Evolutionary conservation across 2,797 vertebrate genomes (phyloP), one percentile per base, ranked within the genome.

Genomic region (Rhynchonycteris naso): DNA sequence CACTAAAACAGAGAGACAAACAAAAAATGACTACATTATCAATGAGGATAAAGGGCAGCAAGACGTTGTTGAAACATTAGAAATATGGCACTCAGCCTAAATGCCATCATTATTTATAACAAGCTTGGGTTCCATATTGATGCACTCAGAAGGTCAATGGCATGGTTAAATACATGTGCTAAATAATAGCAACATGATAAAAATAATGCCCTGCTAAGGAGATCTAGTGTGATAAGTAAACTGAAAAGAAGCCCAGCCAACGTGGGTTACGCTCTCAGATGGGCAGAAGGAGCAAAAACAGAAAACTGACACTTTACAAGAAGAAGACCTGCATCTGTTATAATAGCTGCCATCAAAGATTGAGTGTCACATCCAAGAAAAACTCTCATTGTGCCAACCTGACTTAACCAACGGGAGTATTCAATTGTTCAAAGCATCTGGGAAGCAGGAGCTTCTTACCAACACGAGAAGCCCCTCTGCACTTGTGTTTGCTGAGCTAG

Each of bases 101-200:
- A 80, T 90, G 56, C 38, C 90, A 93, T 80, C 28, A 65, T 86
- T 85, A 88, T 68, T 69, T 95, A 85, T 95, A 72, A 94, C 7
- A 18, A 89, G 21, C 47, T 54, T 93, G 22, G 59, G 18, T 69
- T 91, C 35, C 21, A 86, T 38, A 81, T 66, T 88, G 94, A 56
- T 71, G 69, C 54, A 94, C 61, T 56, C 33, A 85, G 50, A 79
- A 90, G 38, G 56, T 94, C 81, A 95, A 56, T 3, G 28, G 14
- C 33, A 38, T 80, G 26, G 66, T 33, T 90, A 74, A 91, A 75
- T 50, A 43, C 81, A 72, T 58, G 35, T 69, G 65, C 11, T 72
- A 90, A 90, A 80, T 89, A 69, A 90, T n/a, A 93, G 35, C 38
- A 85, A 80, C 10, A 71, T 19, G 18, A 66, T 80, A 79, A 50